A percentile compares a stretch with the other conserved stretches of the same genome.
Evolutionary conservation across 2,888 invertebrate species (phyloP).

Genomic region (Salpingus planirostris): DNA sequence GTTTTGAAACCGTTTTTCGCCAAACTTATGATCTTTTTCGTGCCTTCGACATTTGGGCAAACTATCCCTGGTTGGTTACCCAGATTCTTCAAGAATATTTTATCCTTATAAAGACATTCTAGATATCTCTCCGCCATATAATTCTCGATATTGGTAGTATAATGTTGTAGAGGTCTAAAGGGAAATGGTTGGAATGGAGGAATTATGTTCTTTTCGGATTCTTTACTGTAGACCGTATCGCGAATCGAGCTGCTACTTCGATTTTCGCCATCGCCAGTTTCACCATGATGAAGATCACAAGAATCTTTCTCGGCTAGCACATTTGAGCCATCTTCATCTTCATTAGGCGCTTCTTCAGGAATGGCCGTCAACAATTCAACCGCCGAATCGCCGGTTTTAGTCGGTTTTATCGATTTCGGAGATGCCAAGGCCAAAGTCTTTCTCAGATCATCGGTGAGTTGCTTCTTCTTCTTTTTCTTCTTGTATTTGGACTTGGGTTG

Average conservation of each 20-base stretch:
- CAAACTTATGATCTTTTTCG: slow-evolving; percentile 27
- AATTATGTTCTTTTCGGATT: slow-evolving; percentile 25
- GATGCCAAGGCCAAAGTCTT: neutral
- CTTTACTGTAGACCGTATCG: slow-evolving; percentile 31
- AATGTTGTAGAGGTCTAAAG: slow-evolving; percentile 35
- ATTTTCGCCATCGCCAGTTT: too few relatives aligned
- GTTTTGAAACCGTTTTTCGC: slow-evolving; percentile 32
- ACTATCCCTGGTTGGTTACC: slow-evolving; percentile 28
- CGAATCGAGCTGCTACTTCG: too few relatives aligned
- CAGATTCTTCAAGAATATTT: slow-evolving; percentile 37
- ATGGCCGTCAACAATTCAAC: neutral
- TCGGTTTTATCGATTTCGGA: neutral
- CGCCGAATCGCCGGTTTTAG: neutral
- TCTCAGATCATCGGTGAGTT: neutral
- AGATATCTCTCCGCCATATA: slow-evolving; percentile 42
- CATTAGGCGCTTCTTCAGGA: neutral
- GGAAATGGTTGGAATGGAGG: slow-evolving; percentile 29
- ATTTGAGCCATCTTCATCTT: slow-evolving; percentile 1
- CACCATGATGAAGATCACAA: too few relatives aligned
- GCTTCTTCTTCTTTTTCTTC: slow-evolving; percentile 25
- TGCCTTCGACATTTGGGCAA: slow-evolving; percentile 37
- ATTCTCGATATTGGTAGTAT: slow-evolving; percentile 37
- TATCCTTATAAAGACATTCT: slow-evolving; percentile 40
- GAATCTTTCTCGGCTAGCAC: too few relatives aligned
- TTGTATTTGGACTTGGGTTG: slow-evolving; percentile 23